Base-by-base conservation (phyloP, 2,888 invertebrate species). In the Dendrolimus houi region DNA sequence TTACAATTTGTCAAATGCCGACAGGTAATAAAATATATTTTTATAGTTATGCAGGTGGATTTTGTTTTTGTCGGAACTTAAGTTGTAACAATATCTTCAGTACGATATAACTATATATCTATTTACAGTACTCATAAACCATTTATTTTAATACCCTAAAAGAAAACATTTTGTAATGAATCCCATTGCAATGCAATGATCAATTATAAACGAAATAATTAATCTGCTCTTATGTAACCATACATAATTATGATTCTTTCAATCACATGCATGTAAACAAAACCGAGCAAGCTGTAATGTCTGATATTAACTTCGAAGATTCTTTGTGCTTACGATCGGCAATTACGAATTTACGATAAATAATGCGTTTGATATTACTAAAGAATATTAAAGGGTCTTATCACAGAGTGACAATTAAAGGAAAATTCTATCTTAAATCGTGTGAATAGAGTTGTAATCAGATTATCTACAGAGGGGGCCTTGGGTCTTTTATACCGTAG, bases 301-400 rank as follows among this genome's bases (percentile, higher is more conserved):
- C 75, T 73, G 77, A 69, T 75, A 81, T 84, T 81, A 85, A 72
- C 66, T 64, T 68, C 71, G 71, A 74, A 74, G 77, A 80, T 79
- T 73, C 70, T 77, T 75, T 74, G 71, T 29, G 29, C 29, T 71
- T 71, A 70, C 72, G 71, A 83, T 82, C 77, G 72, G 73, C 79
- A 87, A 85, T 86, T 87, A 85, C 76, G 80, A 80, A 78, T 81
- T 84, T 84, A 81, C 75, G 77, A 83, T 84, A 84, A 87, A 84
- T 84, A 80, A 83, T 79, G 81, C 76, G 79, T 81, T 82, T 79
- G 77, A 72, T 69, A 61, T 66, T 10, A 9, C 40, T 1, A 54
- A 10, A 2, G 40, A 9, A 40, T 41, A 41, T n/a, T 9, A n/a
- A 54, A 40, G 3, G 12, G 47, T 47, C 47, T 9, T 47, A 47